These are phyloP conservation scores for Lacerta bilineata DNA, from an alignment of 2,797 vertebrate species.

Conservation along the genomic window DNA sequence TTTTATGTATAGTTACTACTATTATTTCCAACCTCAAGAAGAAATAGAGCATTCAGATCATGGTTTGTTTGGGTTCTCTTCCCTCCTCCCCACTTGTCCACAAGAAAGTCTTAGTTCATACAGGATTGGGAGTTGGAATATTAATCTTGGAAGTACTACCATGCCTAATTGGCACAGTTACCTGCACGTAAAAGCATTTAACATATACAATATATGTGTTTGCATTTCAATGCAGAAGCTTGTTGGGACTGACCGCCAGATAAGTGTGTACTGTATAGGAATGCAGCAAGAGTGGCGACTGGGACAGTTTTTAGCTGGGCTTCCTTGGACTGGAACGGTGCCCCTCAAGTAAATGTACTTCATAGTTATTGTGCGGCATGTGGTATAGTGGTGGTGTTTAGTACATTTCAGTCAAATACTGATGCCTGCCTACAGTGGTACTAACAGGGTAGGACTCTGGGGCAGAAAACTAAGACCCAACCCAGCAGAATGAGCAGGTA, in stretches of 20 bases:
- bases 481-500: no score
- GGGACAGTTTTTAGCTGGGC: neutral
- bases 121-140: neutral
- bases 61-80: neutral
- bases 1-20: neutral
- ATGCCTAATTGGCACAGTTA: neutral
- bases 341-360: no score
- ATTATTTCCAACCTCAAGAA: slow-evolving; percentile 1
- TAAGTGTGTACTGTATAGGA: neutral
- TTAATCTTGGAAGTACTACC: neutral
- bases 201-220: neutral
- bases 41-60: slow-evolving; percentile 6
- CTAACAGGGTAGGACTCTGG: no score
- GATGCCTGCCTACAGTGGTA: neutral
- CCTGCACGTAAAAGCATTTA: neutral
- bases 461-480: no score
- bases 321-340: neutral
- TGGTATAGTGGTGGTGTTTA: no score
- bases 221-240: neutral
- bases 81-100: neutral
- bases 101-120: neutral
- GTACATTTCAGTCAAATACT: neutral
- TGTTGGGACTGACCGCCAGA: no score
- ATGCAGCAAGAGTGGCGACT: no score
- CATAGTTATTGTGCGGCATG: neutral